Evolutionary conservation across 2,888 invertebrate genomes (phyloP).

Genomic region (Spisula subtruncata): DNA sequence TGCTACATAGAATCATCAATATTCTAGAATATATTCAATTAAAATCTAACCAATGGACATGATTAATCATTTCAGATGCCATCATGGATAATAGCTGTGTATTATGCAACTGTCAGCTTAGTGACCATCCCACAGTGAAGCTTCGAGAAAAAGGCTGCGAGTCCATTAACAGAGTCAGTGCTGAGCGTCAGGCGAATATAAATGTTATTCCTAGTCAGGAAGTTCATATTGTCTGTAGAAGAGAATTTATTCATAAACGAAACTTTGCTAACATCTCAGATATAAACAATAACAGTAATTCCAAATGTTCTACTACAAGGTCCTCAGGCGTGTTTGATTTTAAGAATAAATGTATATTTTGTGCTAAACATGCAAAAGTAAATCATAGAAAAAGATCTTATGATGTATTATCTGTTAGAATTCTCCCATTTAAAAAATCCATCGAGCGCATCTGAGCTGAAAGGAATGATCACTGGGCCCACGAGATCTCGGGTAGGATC

Average conservation of each 20-base stretch:
- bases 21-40: too few relatives aligned
- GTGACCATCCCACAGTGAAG: background rate
- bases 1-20: too few relatives aligned
- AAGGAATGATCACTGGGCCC: constrained; percentile 32
- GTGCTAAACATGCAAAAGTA: constrained; percentile 11
- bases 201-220: background rate
- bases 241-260: too few relatives aligned
- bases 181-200: background rate
- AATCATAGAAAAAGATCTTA: background rate
- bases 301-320: too few relatives aligned
- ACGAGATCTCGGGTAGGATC: constrained; percentile 7
- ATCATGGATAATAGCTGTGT: too few relatives aligned
- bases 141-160: constrained; percentile 9
- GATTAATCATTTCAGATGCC: too few relatives aligned
- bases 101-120: too few relatives aligned
- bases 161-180: constrained; percentile 11
- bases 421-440: constrained; percentile 9
- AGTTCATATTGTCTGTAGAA: too few relatives aligned
- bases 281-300: too few relatives aligned
- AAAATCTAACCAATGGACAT: too few relatives aligned
- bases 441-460: background rate
- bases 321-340: constrained; percentile 2
- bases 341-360: constrained; percentile 36
- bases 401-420: constrained; percentile 29
- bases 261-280: too few relatives aligned